phyloP scores from a whole-genome alignment of 2,113 vertebrate genomes.

The Seriola dumerili region DNA sequence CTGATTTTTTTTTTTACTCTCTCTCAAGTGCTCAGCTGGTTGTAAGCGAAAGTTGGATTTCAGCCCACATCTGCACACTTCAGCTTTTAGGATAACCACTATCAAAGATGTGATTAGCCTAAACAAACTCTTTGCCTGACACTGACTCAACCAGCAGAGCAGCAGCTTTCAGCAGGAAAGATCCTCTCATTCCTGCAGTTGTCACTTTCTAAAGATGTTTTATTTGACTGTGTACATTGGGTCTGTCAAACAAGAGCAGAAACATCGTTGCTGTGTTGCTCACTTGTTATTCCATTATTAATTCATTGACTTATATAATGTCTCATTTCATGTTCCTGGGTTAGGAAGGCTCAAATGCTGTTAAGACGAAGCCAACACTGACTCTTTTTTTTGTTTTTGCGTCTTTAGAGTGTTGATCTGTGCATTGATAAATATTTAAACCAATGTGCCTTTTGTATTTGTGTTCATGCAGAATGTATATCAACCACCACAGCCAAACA shows the following conservation, averaged over 20 bases:
- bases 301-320: conserved; percentile 26
- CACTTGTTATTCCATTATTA: conserved; percentile 3
- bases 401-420: background rate
- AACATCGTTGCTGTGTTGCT: background rate
- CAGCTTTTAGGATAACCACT: conserved; percentile 40
- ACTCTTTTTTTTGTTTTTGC: too few relatives aligned
- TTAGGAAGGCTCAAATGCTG: conserved; percentile 2
- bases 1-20: conserved; percentile 26
- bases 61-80: conserved; percentile 23
- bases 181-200: conserved; percentile 36
- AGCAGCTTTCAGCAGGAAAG: conserved; percentile 37
- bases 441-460: conserved; percentile 10
- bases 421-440: conserved; percentile 13
- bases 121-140: conserved; percentile 66
- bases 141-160: conserved; percentile 61
- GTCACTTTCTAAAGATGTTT: conserved; percentile 25
- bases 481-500: conserved; percentile 67
- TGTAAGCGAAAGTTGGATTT: conserved; percentile 12
- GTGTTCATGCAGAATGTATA: conserved; percentile 76
- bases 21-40: conserved; percentile 47
- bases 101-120: conserved; percentile 60
- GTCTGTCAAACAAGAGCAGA: conserved; percentile 17
- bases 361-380: background rate
- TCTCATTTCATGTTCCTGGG: background rate
- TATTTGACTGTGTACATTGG: conserved; percentile 29